phyloP scores from a whole-genome alignment of 2,888 invertebrate species.

The Drosophila emarginata region DNA sequence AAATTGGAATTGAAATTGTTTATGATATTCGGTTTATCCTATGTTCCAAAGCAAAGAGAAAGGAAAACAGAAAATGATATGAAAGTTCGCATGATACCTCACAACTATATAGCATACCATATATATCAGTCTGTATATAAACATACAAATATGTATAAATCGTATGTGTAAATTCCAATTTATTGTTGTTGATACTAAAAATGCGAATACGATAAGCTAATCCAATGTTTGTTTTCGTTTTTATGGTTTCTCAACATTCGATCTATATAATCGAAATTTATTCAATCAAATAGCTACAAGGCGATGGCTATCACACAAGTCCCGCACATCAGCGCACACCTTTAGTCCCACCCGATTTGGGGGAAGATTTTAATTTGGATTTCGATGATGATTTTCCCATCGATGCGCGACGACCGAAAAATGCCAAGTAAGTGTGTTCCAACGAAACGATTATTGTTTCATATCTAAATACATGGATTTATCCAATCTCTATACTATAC shows the following conservation, averaged over 20 bases:
- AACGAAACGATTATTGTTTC: conserved; percentile 1
- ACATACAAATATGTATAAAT: conserved; percentile 23
- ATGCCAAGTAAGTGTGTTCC: conserved; percentile 91
- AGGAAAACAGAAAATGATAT: not conserved
- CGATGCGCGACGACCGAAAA: conserved; percentile 87
- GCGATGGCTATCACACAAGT: conserved; percentile 94
- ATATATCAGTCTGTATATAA: conserved; percentile 10
- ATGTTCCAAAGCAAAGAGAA: not conserved
- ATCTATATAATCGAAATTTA: not conserved
- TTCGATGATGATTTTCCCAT: conserved; percentile 82
- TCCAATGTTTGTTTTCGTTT: conserved; percentile 4
- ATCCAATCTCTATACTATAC: not conserved
- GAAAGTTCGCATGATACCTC: not conserved
- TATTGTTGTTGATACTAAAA: conserved; percentile 59
- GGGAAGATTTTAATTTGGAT: conserved; percentile 87
- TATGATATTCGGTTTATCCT: conserved; percentile 3
- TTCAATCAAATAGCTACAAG: conserved; percentile 87
- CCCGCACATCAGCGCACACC: conserved; percentile 90
- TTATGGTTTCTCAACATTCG: not conserved
- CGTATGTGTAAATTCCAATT: conserved; percentile 75
- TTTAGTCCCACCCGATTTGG: conserved; percentile 88
- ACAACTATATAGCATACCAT: not conserved
- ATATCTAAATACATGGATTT: too few relatives aligned
- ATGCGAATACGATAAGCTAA: not conserved
- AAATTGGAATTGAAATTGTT: conserved; percentile 71